Evolutionary conservation across 1,140 invertebrate genomes (phyloP).

Genomic region (Lordiphosa stackelbergi): DNA sequence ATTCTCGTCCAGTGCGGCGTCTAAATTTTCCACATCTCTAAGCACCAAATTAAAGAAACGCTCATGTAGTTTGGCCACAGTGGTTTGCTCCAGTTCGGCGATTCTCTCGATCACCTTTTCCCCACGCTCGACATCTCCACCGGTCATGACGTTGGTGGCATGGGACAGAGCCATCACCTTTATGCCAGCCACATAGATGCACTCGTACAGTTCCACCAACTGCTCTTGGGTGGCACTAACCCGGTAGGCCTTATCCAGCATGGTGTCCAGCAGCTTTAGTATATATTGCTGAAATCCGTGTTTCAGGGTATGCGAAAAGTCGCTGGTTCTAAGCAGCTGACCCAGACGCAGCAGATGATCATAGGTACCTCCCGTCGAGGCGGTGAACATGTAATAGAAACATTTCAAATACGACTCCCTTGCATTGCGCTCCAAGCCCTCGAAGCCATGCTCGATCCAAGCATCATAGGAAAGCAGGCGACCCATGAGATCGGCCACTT

Average conservation of each 20-base stretch:
- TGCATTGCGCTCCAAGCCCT: constrained; percentile 57
- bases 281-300: constrained; percentile 48
- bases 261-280: constrained; percentile 47
- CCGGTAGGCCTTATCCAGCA: constrained; percentile 42
- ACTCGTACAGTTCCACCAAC: constrained; percentile 33
- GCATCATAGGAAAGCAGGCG: constrained; percentile 53
- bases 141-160: constrained; percentile 5
- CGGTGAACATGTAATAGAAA: constrained; percentile 80
- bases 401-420: constrained; percentile 63
- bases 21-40: constrained; percentile 58
- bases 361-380: constrained; percentile 81
- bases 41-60: constrained; percentile 47
- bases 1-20: constrained; percentile 54
- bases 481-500: constrained; percentile 69
- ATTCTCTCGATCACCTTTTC: constrained; percentile 34
- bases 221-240: constrained; percentile 30
- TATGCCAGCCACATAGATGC: constrained; percentile 43
- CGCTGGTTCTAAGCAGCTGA: constrained; percentile 57
- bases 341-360: constrained; percentile 70
- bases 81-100: constrained; percentile 19
- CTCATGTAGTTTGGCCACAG: constrained; percentile 40
- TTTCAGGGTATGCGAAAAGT: constrained; percentile 76
- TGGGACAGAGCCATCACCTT: constrained; percentile 55
- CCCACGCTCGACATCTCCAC: constrained; percentile 9
- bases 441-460: constrained; percentile 67